Conservation (phyloP, 2,113 vertebrate genomes). For the Etia nguti region DNA sequence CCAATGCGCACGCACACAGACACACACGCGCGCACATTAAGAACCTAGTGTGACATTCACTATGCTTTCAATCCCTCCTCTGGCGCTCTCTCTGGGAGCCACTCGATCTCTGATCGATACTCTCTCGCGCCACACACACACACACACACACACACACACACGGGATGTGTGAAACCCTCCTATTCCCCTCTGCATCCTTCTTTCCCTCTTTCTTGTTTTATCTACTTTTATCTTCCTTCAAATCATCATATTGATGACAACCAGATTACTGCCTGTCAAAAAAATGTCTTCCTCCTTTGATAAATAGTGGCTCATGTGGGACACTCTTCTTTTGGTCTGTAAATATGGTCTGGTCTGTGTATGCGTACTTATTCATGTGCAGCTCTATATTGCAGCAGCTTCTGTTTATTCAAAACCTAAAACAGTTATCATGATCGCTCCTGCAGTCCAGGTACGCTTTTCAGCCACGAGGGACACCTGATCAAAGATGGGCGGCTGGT, state of each 20-base stretch:
- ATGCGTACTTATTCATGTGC: neutral
- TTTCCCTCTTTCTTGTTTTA: neutral
- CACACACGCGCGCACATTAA: neutral
- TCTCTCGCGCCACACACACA: neutral
- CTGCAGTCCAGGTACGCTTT: neutral
- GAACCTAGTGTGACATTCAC: constrained; percentile 22
- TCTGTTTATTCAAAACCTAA: neutral
- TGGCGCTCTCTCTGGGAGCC: constrained; percentile 17
- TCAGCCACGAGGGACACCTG: neutral
- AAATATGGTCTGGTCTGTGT: neutral
- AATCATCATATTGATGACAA: neutral
- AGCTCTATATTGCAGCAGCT: neutral
- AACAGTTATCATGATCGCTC: neutral
- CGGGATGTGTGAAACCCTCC: neutral
- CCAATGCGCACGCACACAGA: neutral
- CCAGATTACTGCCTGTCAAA: neutral
- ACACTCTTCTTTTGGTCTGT: neutral
- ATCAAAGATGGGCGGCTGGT: neutral
- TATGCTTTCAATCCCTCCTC: neutral
- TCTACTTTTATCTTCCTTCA: neutral
- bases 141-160: neutral
- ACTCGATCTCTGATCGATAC: constrained; percentile 55
- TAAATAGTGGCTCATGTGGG: neutral
- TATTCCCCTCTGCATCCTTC: neutral
- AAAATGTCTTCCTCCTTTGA: neutral